A percentile compares a stretch with the other conserved stretches of the same genome.
These are phyloP conservation scores for Microplitis deprimator DNA, from an alignment of 2,888 invertebrate genomes.

Conservation along the genomic window DNA sequence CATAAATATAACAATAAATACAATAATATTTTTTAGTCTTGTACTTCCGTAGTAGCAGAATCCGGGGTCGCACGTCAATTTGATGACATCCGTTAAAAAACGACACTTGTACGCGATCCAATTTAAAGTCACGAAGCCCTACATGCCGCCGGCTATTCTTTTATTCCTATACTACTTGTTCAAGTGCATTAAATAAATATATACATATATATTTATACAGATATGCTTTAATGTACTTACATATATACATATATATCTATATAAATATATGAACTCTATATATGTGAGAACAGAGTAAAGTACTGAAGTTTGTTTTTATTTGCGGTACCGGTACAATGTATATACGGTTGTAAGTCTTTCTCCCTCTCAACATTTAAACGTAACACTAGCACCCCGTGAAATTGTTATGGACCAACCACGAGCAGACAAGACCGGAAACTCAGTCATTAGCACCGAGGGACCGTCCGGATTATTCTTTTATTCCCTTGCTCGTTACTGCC, in stretches of 20 bases:
- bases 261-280: constrained; percentile 3
- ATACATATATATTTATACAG: constrained; percentile 17
- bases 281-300: background rate
- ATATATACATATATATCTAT: background rate
- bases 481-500: constrained; percentile 41
- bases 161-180: constrained; percentile 53
- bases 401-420: constrained; percentile 52
- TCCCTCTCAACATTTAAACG: constrained; percentile 34
- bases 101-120: constrained; percentile 69
- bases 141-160: constrained; percentile 57
- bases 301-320: constrained; percentile 61
- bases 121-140: constrained; percentile 67
- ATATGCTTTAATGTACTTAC: constrained; percentile 14
- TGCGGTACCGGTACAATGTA: constrained; percentile 51
- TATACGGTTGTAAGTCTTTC: constrained; percentile 45
- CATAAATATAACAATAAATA: constrained; percentile 8
- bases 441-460: constrained; percentile 61
- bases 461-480: constrained; percentile 45
- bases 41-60: constrained; percentile 45
- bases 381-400: constrained; percentile 49
- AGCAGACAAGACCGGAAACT: constrained; percentile 59
- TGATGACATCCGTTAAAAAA: constrained; percentile 68
- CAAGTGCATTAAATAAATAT: constrained; percentile 47
- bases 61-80: constrained; percentile 69
- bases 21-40: constrained; percentile 37